A percentile compares a stretch with the other conserved stretches of the same genome.
Conservation (phyloP, 2,113 vertebrate species). For the Cisticola juncidis region DNA sequence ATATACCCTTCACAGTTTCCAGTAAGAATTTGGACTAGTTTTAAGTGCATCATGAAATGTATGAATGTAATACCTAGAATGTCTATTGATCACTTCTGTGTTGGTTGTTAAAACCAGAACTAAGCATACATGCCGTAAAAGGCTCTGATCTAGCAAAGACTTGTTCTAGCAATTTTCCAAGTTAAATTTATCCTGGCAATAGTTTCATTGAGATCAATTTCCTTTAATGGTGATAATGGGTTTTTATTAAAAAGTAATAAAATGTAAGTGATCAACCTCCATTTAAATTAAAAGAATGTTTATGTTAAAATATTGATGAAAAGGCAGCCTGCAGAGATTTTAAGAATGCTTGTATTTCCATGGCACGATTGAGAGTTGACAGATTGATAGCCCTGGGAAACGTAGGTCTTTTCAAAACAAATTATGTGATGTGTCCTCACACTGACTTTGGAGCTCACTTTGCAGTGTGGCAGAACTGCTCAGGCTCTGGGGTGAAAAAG, state of each 20-base stretch:
- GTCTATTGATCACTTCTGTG: background rate
- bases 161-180: background rate
- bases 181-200: background rate
- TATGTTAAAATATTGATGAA: constrained; percentile 50
- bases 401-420: background rate
- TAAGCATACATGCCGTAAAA: background rate
- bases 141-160: background rate
- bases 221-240: background rate
- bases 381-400: constrained; percentile 43
- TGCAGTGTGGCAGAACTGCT: background rate
- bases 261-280: background rate
- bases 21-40: background rate
- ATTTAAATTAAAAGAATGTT: constrained; percentile 29
- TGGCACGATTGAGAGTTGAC: background rate
- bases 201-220: background rate
- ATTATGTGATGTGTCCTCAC: background rate
- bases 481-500: background rate
- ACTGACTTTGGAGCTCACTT: background rate
- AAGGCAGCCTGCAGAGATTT: constrained; percentile 4
- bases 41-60: background rate
- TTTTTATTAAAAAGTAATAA: constrained; percentile 46
- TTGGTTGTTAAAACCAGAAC: background rate
- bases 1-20: background rate
- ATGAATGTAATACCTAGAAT: background rate
- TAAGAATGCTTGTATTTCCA: background rate